These are phyloP conservation scores for Phaonia tiefii DNA, from an alignment of 2,888 invertebrate species.

Conservation along the genomic window DNA sequence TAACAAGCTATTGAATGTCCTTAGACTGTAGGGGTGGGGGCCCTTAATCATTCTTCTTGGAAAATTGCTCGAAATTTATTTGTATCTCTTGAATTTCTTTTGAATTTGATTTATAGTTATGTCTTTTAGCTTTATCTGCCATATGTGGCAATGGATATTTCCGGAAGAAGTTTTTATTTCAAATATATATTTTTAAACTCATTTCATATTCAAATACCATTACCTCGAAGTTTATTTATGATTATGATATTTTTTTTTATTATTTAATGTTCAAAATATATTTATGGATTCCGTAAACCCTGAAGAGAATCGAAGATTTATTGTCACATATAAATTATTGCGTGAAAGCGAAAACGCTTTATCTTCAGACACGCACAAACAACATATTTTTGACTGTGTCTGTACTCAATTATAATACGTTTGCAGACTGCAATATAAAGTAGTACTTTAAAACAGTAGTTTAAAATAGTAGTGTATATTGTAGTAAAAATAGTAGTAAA, in stretches of 20 bases:
- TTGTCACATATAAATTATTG: constrained; percentile 19
- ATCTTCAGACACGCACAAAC: too few relatives aligned
- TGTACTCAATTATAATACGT: too few relatives aligned
- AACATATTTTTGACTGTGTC: too few relatives aligned
- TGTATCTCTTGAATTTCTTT: background rate
- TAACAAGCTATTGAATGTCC: background rate
- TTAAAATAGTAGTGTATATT: too few relatives aligned
- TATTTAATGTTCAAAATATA: constrained; percentile 10
- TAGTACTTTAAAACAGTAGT: too few relatives aligned
- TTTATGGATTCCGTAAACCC: background rate
- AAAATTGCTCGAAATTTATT: background rate
- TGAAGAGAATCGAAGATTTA: background rate
- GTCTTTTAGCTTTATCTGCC: background rate
- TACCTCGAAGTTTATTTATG: constrained; percentile 14
- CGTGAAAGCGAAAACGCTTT: background rate
- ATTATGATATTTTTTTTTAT: background rate
- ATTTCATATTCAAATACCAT: background rate
- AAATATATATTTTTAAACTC: background rate
- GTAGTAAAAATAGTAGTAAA: too few relatives aligned
- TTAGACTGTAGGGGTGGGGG: background rate
- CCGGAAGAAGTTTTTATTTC: background rate
- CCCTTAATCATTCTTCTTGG: background rate
- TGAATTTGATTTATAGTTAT: background rate
- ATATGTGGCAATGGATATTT: too few relatives aligned
- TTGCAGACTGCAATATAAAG: too few relatives aligned